Base-by-base conservation (phyloP, 2,888 invertebrate genomes). In the Clistopyga incitator region DNA sequence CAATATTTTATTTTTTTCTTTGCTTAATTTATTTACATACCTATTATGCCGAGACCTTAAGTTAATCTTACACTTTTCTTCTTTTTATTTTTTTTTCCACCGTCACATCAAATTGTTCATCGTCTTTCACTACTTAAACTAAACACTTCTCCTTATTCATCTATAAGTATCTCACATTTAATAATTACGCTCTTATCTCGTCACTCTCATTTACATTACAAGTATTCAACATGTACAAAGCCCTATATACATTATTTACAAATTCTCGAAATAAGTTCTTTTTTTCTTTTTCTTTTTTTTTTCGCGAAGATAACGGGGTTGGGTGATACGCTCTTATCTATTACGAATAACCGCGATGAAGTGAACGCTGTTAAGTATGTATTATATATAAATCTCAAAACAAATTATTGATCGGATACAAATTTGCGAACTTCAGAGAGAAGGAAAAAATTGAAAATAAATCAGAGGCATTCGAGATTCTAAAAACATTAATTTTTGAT, bases 181-280 rank as follows among this genome's bases (percentile, higher is more conserved):
- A 81, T 86, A 82, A 81, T 85, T 86, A 85, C 80, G 82, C 76
- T 78, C 82, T 84, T 85, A 81, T 84, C 77, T 61, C 25, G n/a
- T 77, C 84, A 65, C 82, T 84, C 86, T 86, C 88, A 89, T 89
- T 90, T 91, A 90, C 91, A 88, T 90, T 93, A 93, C 92, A 93
- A 93, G 93, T 93, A 93, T 93, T 94, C 93, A 94, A 94, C 94
- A 94, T 94, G 93, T 94, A 94, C 94, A 94, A 94, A 94, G 94
- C 94, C 92, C 91, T 94, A 94, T 93, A 89, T 94, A 94, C 94
- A 94, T 91, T 94, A 94, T 94, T 89, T 94, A 94, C 94, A 94
- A 89, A 86, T 78, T 80, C 87, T 82, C 82, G 88, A 86, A 88
- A 81, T 81, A 71, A 81, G 25, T 85, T 29, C 4, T 29, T 29